A percentile compares a stretch with the other conserved stretches of the same genome.
Conservation (phyloP, 2,888 invertebrate species). For the Liposcelis brunnea region DNA sequence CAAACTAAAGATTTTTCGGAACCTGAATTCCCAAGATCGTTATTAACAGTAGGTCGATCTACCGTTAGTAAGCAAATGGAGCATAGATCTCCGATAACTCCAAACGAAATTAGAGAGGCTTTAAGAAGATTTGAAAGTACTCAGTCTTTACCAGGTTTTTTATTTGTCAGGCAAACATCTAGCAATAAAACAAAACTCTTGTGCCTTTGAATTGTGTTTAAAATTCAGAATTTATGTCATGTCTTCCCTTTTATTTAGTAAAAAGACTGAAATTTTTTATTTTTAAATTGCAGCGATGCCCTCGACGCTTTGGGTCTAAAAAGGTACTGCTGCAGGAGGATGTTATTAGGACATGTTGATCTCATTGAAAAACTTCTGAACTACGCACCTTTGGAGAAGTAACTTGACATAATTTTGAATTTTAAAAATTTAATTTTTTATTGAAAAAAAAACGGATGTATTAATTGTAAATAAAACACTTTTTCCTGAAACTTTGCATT, state of each 20-base stretch:
- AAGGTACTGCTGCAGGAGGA: conserved; percentile 91
- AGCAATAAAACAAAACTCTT: background rate
- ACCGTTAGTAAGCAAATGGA: too few relatives aligned
- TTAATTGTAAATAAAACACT: too few relatives aligned
- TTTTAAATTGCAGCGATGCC: conserved; percentile 53
- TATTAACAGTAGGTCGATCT: too few relatives aligned
- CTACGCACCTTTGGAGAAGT: conserved; percentile 95
- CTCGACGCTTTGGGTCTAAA: conserved; percentile 90
- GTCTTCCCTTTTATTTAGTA: background rate
- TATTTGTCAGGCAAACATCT: conserved; percentile 4
- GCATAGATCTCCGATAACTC: background rate
- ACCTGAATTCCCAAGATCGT: too few relatives aligned
- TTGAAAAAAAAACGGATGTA: too few relatives aligned
- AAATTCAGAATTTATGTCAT: too few relatives aligned
- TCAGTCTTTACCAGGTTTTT: background rate
- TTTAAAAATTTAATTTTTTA: too few relatives aligned
- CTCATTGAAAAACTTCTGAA: conserved; percentile 99
- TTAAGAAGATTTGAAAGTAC: background rate
- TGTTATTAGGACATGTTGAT: conserved; percentile 97
- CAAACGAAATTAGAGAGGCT: background rate
- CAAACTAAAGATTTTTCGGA: background rate
- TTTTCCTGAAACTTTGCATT: too few relatives aligned
- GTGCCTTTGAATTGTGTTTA: background rate
- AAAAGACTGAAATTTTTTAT: background rate
- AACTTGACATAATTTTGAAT: conserved; percentile 19